Percentiles rank a stretch among this genome's conserved stretches.
phyloP scores from a whole-genome alignment of 2,113 vertebrate genomes.

The Myotis yumanensis region DNA sequence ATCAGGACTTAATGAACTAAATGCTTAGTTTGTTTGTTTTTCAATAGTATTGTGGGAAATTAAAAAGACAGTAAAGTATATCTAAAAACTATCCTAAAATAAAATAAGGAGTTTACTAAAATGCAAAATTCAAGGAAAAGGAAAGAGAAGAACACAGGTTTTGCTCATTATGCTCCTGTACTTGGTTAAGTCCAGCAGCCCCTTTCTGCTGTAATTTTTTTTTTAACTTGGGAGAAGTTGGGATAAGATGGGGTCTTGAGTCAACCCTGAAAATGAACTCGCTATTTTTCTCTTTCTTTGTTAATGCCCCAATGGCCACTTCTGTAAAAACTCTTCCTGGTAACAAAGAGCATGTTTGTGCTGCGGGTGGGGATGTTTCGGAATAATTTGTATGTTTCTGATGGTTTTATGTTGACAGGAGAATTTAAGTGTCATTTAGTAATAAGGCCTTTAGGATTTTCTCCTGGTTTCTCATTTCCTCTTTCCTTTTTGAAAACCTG shows the following conservation, averaged over 20 bases:
- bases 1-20: background rate
- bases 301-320: background rate
- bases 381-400: background rate
- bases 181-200: background rate
- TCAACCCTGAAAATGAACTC: background rate
- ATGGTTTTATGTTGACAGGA: slow-evolving; percentile 12
- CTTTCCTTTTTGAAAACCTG: slow-evolving; percentile 37
- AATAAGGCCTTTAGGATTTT: slow-evolving; percentile 22
- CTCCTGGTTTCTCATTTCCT: slow-evolving; percentile 45
- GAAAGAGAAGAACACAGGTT: background rate
- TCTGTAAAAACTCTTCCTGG: background rate
- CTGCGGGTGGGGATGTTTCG: background rate
- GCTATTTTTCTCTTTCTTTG: background rate
- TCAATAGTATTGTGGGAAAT: background rate
- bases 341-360: background rate
- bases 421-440: background rate
- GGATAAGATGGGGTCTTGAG: background rate
- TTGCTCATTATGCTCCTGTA: background rate
- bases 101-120: background rate
- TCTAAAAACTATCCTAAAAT: background rate
- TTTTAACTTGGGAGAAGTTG: background rate
- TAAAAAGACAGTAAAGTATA: background rate
- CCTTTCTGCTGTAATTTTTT: background rate
- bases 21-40: background rate
- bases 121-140: background rate